Percentiles rank a stretch among this genome's conserved stretches.
These are phyloP conservation scores for Neotoxoptera formosana DNA, from an alignment of 1,140 invertebrate species.

Conservation along the genomic window DNA sequence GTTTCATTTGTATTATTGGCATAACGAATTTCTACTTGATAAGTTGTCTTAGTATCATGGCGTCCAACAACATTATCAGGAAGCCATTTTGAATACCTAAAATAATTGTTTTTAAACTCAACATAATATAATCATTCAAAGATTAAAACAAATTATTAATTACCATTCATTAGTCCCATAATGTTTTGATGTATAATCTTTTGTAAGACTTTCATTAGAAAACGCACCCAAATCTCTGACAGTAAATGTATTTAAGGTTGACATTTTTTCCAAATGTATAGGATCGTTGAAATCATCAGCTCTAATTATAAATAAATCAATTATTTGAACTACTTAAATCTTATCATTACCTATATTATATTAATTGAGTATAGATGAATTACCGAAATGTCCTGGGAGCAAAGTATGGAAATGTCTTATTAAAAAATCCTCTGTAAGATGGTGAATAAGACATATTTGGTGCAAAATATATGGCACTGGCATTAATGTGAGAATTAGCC, in stretches of 20 bases:
- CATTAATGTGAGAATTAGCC: slow-evolving; percentile 90
- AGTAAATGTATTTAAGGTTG: slow-evolving; percentile 87
- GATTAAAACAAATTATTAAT: slow-evolving; percentile 59
- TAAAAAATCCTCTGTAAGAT: slow-evolving; percentile 95
- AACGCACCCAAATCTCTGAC: slow-evolving; percentile 85
- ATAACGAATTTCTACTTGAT: slow-evolving; percentile 89
- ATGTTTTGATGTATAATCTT: slow-evolving; percentile 89
- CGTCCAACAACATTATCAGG: slow-evolving; percentile 82
- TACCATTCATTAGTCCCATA: slow-evolving; percentile 95
- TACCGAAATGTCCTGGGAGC: slow-evolving; percentile 86
- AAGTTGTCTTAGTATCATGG: slow-evolving; percentile 94
- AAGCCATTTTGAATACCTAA: slow-evolving; percentile 80
- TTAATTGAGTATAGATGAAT: slow-evolving; percentile 43
- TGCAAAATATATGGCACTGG: slow-evolving; percentile 92
- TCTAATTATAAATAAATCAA: slow-evolving; percentile 64
- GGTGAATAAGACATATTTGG: slow-evolving; percentile 94
- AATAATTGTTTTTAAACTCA: slow-evolving; percentile 58
- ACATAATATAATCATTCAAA: not conserved
- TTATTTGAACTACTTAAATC: not conserved
- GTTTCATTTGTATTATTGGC: slow-evolving; percentile 96
- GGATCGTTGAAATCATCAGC: slow-evolving; percentile 94
- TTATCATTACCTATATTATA: not conserved
- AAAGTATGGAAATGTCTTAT: slow-evolving; percentile 94
- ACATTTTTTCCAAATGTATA: slow-evolving; percentile 89
- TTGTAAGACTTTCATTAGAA: slow-evolving; percentile 73